Evolutionary conservation across 2,113 vertebrate species (phyloP).

Genomic region (Poicephalus meyeri): DNA sequence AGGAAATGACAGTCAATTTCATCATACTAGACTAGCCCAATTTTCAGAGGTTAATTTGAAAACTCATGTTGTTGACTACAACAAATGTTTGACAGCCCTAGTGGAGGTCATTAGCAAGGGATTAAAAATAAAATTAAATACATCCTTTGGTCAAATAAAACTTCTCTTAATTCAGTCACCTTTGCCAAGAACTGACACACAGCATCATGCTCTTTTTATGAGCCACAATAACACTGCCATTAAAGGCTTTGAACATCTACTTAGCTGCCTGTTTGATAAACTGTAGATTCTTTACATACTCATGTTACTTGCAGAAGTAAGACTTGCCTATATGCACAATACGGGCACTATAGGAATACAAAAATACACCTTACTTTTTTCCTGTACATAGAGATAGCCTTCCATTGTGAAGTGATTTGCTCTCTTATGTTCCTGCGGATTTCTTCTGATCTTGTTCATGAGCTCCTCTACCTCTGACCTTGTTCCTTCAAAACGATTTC

Average conservation of each 20-base stretch:
- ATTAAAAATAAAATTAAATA: background rate
- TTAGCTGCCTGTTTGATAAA: background rate
- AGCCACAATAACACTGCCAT: background rate
- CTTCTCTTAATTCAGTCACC: background rate
- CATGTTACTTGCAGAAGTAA: background rate
- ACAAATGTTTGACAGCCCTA: background rate
- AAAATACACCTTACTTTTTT: conserved; percentile 85
- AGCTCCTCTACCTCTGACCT: conserved; percentile 93
- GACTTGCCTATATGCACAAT: background rate
- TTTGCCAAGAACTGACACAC: background rate
- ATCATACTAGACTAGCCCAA: background rate
- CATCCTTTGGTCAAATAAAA: background rate
- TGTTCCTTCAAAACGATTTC: conserved; percentile 93
- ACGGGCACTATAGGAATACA: background rate
- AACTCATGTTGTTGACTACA: background rate
- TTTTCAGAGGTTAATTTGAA: background rate
- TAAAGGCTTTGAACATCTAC: background rate
- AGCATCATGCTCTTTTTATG: background rate
- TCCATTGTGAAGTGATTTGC: conserved; percentile 90
- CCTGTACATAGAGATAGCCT: conserved; percentile 95
- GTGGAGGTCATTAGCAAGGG: background rate
- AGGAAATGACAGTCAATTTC: background rate
- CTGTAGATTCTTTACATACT: background rate
- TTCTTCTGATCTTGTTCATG: conserved; percentile 90
- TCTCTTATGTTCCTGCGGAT: conserved; percentile 91